These are phyloP conservation scores for Artemia franciscana DNA, from an alignment of 1,140 invertebrate species.

Conservation along the genomic window DNA sequence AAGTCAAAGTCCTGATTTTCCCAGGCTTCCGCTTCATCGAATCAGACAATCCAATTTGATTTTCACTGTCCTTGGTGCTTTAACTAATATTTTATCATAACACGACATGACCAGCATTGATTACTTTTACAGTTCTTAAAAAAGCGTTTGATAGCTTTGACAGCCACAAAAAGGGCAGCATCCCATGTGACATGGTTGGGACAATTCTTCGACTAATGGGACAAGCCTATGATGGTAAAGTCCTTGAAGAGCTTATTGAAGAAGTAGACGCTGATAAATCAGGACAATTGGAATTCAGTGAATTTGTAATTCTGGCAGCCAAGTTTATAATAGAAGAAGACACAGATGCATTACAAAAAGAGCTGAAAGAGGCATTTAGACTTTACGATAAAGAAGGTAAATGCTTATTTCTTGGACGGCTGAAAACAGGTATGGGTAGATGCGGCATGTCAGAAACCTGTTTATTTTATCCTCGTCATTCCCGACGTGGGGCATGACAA, in stretches of 20 bases:
- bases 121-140: constrained; percentile 50
- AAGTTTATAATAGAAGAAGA: constrained; percentile 53
- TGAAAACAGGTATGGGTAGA: too few relatives aligned
- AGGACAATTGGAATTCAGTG: constrained; percentile 74
- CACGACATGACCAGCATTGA: too few relatives aligned
- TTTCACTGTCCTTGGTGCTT: too few relatives aligned
- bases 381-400: constrained; percentile 45
- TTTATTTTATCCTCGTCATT: too few relatives aligned
- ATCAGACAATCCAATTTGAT: too few relatives aligned
- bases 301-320: constrained; percentile 60
- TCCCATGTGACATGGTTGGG: constrained; percentile 78
- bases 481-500: too few relatives aligned
- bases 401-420: too few relatives aligned
- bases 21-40: too few relatives aligned
- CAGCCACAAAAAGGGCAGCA: constrained; percentile 73
- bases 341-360: constrained; percentile 49
- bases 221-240: constrained; percentile 83
- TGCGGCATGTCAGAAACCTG: too few relatives aligned
- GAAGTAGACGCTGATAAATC: constrained; percentile 80
- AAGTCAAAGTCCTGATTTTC: too few relatives aligned
- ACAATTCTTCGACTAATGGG: constrained; percentile 84
- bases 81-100: too few relatives aligned
- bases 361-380: constrained; percentile 46
- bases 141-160: constrained; percentile 94
- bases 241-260: constrained; percentile 77